Evolutionary conservation across 1,140 invertebrate genomes (phyloP).

Genomic region (Drosophila littoralis): DNA sequence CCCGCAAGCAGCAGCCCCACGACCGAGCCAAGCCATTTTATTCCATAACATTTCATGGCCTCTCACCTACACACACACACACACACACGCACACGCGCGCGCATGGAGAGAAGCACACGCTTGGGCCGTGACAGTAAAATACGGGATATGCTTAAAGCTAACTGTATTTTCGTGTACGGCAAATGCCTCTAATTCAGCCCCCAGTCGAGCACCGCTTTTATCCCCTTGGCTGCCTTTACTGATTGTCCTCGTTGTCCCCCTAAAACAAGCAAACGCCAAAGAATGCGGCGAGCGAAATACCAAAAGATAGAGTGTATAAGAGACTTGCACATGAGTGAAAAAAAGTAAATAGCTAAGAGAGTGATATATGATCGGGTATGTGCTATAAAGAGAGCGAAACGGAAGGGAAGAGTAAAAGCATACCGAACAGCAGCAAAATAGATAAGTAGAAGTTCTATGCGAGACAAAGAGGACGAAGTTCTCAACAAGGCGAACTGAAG

Average conservation of each 20-base stretch:
- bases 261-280: conserved; percentile 21
- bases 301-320: neutral
- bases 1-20: neutral
- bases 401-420: neutral
- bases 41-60: conserved; percentile 31
- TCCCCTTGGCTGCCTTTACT: conserved; percentile 32
- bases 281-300: conserved; percentile 12
- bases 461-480: neutral
- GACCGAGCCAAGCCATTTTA: neutral
- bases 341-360: conserved; percentile 1
- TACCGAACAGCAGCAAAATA: too few relatives aligned
- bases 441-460: neutral
- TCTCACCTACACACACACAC: conserved; percentile 32
- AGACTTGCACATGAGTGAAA: neutral
- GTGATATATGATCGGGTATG: conserved; percentile 2
- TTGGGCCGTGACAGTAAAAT: conserved; percentile 73
- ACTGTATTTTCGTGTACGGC: conserved; percentile 79
- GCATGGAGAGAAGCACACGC: conserved; percentile 25
- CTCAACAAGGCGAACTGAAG: too few relatives aligned
- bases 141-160: conserved; percentile 81
- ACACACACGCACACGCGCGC: conserved; percentile 18
- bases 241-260: conserved; percentile 40
- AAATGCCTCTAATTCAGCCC: conserved; percentile 68
- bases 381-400: neutral
- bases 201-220: conserved; percentile 9